Percentiles rank a stretch among this genome's conserved stretches.
Evolutionary conservation across 1,140 invertebrate genomes (phyloP).

Genomic region (Drosophila bipectinata): DNA sequence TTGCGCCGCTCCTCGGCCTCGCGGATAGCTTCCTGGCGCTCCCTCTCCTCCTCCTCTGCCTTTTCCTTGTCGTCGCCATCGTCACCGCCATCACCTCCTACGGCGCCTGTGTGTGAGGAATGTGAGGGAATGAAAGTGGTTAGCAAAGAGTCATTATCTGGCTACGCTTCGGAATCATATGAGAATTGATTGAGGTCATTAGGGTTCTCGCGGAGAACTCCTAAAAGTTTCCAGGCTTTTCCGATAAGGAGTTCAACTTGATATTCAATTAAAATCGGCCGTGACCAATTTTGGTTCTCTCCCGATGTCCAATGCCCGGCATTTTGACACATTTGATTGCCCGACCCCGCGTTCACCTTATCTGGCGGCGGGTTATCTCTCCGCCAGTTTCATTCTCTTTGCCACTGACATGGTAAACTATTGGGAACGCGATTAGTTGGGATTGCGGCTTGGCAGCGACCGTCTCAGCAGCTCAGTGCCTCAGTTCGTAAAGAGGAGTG

Average conservation of each 20-base stretch:
- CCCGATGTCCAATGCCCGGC: slow-evolving; percentile 41
- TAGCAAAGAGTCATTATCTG: background rate
- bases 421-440: slow-evolving; percentile 63
- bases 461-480: slow-evolving; percentile 14
- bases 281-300: slow-evolving; percentile 61
- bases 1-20: slow-evolving; percentile 97
- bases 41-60: slow-evolving; percentile 97
- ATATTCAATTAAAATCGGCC: slow-evolving; percentile 49
- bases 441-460: slow-evolving; percentile 39
- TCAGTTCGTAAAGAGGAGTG: slow-evolving; percentile 37
- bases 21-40: slow-evolving; percentile 95
- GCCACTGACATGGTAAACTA: slow-evolving; percentile 25
- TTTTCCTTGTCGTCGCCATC: slow-evolving; percentile 96
- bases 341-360: background rate
- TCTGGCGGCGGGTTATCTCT: slow-evolving; percentile 39
- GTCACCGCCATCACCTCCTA: slow-evolving; percentile 95
- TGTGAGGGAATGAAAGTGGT: slow-evolving; percentile 12
- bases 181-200: background rate
- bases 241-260: background rate
- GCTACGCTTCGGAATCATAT: background rate
- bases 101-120: slow-evolving; percentile 88
- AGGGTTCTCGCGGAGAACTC: background rate
- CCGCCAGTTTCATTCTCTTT: slow-evolving; percentile 8
- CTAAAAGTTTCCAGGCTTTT: background rate
- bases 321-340: slow-evolving; percentile 71